A percentile compares a stretch with the other conserved stretches of the same genome.
These are phyloP conservation scores for Perdita meconis DNA, from an alignment of 2,888 invertebrate genomes.

Conservation along the genomic window DNA sequence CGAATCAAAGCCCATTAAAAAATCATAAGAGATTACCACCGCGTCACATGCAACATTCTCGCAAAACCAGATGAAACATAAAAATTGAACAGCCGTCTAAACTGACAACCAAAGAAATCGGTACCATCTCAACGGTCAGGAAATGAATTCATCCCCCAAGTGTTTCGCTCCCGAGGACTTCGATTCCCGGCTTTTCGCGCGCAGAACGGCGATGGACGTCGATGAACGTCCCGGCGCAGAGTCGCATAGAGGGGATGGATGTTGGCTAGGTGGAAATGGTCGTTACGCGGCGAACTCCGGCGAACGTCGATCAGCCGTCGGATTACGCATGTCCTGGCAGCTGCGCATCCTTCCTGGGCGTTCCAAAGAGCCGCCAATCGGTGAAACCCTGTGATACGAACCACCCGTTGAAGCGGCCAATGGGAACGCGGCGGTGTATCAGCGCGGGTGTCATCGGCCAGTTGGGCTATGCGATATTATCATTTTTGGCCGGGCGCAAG, in stretches of 20 bases:
- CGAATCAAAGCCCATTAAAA: too few relatives aligned
- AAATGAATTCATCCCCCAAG: too few relatives aligned
- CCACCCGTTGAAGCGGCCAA: constrained; percentile 76
- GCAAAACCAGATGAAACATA: too few relatives aligned
- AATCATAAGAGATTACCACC: too few relatives aligned
- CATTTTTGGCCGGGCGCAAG: constrained; percentile 53
- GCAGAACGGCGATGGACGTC: constrained; percentile 16
- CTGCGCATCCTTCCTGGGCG: constrained; percentile 84
- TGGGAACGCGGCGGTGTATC: constrained; percentile 71
- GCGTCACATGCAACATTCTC: too few relatives aligned
- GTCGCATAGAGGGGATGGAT: constrained; percentile 25
- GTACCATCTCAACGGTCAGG: too few relatives aligned
- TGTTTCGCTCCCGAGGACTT: too few relatives aligned
- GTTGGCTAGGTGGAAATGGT: constrained; percentile 63
- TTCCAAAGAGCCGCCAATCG: constrained; percentile 79
- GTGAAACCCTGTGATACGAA: constrained; percentile 72
- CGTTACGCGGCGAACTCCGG: constrained; percentile 60
- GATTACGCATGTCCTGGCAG: constrained; percentile 82
- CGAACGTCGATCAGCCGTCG: constrained; percentile 71
- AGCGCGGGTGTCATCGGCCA: constrained; percentile 81
- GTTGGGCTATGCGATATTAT: constrained; percentile 78
- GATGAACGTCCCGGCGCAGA: not conserved
- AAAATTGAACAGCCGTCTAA: too few relatives aligned
- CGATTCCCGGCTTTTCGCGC: not conserved
- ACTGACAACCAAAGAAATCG: too few relatives aligned